Conservation (phyloP, 2,797 vertebrate species). For the Lepilemur septentrionalis region DNA sequence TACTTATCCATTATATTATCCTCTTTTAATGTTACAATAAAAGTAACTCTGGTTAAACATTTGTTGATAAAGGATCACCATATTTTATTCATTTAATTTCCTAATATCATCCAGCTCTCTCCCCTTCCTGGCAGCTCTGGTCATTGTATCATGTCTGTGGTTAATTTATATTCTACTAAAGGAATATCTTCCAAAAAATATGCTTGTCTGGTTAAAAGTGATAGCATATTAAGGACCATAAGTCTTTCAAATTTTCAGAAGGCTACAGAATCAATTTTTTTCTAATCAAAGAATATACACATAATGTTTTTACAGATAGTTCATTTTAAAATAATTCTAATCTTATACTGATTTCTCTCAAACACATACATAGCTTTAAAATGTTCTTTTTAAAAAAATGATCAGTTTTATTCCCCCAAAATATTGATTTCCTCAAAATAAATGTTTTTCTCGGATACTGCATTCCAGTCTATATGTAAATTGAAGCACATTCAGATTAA, state of each 20-base stretch:
- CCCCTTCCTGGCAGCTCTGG: conserved; percentile 33
- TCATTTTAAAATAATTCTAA: conserved; percentile 29
- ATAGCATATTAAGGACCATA: conserved; percentile 28
- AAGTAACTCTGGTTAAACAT: conserved; percentile 58
- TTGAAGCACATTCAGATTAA: conserved; percentile 62
- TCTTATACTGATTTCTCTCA: conserved; percentile 19
- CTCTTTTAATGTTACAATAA: conserved; percentile 42
- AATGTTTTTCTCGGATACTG: conserved; percentile 17
- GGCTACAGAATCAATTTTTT: conserved; percentile 50
- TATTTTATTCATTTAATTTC: conserved; percentile 72
- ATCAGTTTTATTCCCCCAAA: conserved; percentile 47
- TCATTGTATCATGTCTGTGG: conserved; percentile 56
- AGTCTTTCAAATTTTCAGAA: conserved; percentile 63
- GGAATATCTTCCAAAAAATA: conserved; percentile 50
- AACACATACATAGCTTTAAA: neutral
- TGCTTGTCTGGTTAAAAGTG: conserved; percentile 59
- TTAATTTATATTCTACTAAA: conserved; percentile 65
- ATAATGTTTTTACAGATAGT: conserved; percentile 53
- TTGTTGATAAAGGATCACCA: conserved; percentile 57
- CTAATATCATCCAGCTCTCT: conserved; percentile 55
- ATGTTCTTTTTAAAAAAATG: conserved; percentile 54
- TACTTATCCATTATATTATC: neutral
- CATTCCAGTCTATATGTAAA: conserved; percentile 69
- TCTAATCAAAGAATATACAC: conserved; percentile 32
- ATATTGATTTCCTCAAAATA: conserved; percentile 66